Evolutionary conservation across 1,140 invertebrate species (phyloP).

Genomic region (Atta colombica): DNA sequence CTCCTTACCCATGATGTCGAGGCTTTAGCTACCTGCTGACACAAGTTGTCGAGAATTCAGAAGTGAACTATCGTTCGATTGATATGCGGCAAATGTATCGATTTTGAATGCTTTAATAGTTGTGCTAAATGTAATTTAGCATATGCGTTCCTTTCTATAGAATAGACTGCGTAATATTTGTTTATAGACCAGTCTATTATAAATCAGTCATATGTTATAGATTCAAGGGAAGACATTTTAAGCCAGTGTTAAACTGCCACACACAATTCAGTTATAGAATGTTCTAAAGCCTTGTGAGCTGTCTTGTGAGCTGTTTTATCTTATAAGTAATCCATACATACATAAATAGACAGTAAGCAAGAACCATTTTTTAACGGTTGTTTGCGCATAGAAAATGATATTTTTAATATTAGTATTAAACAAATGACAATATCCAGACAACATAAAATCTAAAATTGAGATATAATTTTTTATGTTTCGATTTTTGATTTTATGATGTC

Average conservation of each 20-base stretch:
- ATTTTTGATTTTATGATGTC: too few relatives aligned
- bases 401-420: neutral
- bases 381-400: neutral
- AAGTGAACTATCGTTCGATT: neutral
- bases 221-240: neutral
- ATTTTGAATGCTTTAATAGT: neutral
- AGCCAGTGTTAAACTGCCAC: neutral
- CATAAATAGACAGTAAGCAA: neutral
- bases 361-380: neutral
- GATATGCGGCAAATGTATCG: neutral
- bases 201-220: slow-evolving; percentile 14
- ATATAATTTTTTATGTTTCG: too few relatives aligned
- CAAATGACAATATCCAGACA: neutral
- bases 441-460: too few relatives aligned
- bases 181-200: slow-evolving; percentile 29
- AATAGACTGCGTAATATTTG: neutral
- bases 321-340: neutral
- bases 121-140: neutral
- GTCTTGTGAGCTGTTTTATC: neutral
- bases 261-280: neutral
- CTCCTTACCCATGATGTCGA: slow-evolving; percentile 94
- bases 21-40: slow-evolving; percentile 60
- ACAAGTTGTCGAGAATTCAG: neutral
- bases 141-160: neutral
- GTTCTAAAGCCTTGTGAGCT: slow-evolving; percentile 6